Evolutionary conservation across 2,888 invertebrate species (phyloP).

Genomic region (Sepiola atlantica): DNA sequence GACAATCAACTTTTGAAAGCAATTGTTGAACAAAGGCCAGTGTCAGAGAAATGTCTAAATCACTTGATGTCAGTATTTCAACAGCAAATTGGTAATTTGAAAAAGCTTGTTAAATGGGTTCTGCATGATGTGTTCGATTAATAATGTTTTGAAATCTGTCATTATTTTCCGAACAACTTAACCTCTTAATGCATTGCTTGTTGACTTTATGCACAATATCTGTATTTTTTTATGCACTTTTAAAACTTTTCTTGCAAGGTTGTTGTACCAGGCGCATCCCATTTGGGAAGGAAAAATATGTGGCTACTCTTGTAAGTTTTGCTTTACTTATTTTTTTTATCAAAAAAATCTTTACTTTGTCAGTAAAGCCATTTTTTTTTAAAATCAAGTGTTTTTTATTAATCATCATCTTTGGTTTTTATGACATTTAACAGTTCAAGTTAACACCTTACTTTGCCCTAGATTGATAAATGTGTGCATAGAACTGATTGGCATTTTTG

Average conservation of each 20-base stretch:
- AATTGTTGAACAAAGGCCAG: too few species aligned
- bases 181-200: background rate
- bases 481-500: too few species aligned
- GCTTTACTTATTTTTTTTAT: background rate
- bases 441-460: background rate
- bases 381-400: background rate
- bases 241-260: background rate
- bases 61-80: too few species aligned
- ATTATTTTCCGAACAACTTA: too few species aligned
- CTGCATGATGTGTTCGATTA: too few species aligned
- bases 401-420: background rate
- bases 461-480: background rate
- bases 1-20: too few species aligned
- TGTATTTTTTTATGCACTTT: background rate
- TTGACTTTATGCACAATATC: background rate
- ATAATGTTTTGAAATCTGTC: too few species aligned
- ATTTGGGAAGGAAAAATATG: conserved; percentile 55
- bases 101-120: too few species aligned
- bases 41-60: too few species aligned
- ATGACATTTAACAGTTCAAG: background rate
- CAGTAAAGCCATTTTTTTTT: background rate
- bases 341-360: background rate
- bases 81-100: too few species aligned
- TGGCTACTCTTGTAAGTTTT: conserved; percentile 4
- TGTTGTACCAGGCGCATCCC: background rate